A percentile compares a stretch with the other conserved stretches of the same genome.
phyloP scores from a whole-genome alignment of 1,140 invertebrate genomes.

The Diabrotica virgifera region DNA sequence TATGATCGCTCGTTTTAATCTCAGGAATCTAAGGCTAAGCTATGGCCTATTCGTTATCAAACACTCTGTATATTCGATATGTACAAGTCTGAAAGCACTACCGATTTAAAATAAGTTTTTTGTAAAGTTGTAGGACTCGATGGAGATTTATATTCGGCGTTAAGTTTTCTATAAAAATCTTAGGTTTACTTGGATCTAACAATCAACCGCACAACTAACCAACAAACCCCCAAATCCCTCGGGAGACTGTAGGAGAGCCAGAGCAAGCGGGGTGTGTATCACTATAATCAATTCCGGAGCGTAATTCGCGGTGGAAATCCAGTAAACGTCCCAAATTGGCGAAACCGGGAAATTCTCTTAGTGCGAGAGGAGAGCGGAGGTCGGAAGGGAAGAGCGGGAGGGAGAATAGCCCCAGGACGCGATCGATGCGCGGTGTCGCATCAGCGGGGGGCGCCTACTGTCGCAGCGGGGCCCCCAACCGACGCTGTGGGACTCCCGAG shows the following conservation, averaged over 20 bases:
- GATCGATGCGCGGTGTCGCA: slow-evolving; percentile 18
- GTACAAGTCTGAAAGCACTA: too few relatives aligned
- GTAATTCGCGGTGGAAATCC: slow-evolving; percentile 20
- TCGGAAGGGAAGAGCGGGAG: background rate
- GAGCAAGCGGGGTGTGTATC: slow-evolving; percentile 5
- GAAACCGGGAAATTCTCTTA: slow-evolving; percentile 20
- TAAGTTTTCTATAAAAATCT: too few relatives aligned
- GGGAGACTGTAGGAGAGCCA: background rate
- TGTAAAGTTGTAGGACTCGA: too few relatives aligned
- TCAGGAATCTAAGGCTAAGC: too few relatives aligned
- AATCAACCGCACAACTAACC: background rate
- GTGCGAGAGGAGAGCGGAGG: background rate
- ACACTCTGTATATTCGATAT: too few relatives aligned
- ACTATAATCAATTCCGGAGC: slow-evolving; percentile 17
- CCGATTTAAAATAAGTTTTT: too few relatives aligned
- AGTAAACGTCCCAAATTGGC: slow-evolving; percentile 19
- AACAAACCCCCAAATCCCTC: too few relatives aligned
- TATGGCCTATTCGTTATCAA: too few relatives aligned
- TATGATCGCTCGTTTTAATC: too few relatives aligned
- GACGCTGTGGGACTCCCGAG: slow-evolving; percentile 7
- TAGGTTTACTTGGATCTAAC: background rate
- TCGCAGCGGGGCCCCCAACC: slow-evolving; percentile 17
- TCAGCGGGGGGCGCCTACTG: slow-evolving; percentile 20
- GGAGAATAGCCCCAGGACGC: background rate
- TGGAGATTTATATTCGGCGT: too few relatives aligned